Conservation (phyloP, 2,888 invertebrate species). For the Lithosia quadra region DNA sequence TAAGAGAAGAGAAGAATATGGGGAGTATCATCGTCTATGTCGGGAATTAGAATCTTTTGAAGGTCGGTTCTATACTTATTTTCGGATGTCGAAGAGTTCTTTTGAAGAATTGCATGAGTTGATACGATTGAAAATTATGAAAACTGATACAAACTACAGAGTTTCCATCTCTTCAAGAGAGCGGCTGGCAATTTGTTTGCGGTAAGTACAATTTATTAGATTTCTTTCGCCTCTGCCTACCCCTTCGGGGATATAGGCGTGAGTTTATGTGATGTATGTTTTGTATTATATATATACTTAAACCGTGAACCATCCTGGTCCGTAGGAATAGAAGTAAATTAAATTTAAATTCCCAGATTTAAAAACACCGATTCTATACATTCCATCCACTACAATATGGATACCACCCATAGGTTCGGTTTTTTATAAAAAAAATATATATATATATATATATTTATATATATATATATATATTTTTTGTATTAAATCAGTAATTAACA, state of each 20-base stretch:
- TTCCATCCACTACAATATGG: too few species aligned
- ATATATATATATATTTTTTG: background rate
- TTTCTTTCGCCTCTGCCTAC: too few species aligned
- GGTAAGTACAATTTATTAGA: conserved; percentile 5
- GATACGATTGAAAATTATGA: conserved; percentile 6
- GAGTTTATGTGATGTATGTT: too few species aligned
- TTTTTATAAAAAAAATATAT: too few species aligned
- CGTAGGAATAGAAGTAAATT: too few species aligned
- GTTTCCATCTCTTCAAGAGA: conserved; percentile 18
- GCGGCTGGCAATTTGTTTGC: conserved; percentile 16
- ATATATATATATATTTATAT: background rate
- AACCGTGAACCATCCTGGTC: too few species aligned
- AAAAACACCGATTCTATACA: too few species aligned
- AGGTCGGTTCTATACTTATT: conserved; percentile 8
- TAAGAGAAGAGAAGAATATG: conserved; percentile 13
- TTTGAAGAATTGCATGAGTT: conserved; percentile 7
- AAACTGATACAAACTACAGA: conserved; percentile 20
- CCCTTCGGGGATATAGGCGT: too few species aligned
- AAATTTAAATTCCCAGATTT: too few species aligned
- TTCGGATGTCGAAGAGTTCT: conserved; percentile 11
- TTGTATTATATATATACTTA: too few species aligned
- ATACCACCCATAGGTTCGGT: too few species aligned
- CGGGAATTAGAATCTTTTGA: conserved; percentile 8
- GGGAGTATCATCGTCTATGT: conserved; percentile 7
- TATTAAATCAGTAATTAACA: background rate